A percentile compares a stretch with the other conserved stretches of the same genome.
phyloP scores from a whole-genome alignment of 2,888 invertebrate genomes.

The Elysia crispata region DNA sequence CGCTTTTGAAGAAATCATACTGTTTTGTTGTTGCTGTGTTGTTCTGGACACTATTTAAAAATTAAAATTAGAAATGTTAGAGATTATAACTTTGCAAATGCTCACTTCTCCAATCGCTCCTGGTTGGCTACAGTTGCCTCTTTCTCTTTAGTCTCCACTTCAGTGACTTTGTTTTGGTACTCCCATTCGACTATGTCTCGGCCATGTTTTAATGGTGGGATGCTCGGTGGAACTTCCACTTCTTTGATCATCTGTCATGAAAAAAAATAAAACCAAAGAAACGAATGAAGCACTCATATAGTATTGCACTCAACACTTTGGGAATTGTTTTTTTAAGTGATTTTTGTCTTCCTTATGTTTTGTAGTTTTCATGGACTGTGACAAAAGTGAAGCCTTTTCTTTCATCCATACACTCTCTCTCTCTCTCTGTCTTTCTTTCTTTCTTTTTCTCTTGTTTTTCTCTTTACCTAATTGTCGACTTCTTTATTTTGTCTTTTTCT shows the following conservation, averaged over 20 bases:
- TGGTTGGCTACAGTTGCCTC: constrained; percentile 37
- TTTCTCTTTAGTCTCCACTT: constrained; percentile 60
- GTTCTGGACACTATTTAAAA: too few species aligned
- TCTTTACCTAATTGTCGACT: too few species aligned
- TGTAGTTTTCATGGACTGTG: not conserved
- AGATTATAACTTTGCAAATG: too few species aligned
- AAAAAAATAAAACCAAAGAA: not conserved
- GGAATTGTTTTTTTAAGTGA: not conserved
- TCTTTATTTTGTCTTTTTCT: too few species aligned
- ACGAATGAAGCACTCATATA: not conserved
- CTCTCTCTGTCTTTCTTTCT: not conserved
- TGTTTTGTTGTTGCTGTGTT: too few species aligned
- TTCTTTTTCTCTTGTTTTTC: not conserved
- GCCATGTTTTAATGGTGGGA: constrained; percentile 59
- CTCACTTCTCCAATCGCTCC: constrained; percentile 13
- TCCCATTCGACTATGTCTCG: constrained; percentile 66
- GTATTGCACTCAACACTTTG: too few species aligned
- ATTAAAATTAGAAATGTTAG: too few species aligned
- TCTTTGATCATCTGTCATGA: constrained; percentile 1
- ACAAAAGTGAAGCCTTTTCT: not conserved
- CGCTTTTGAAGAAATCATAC: too few species aligned
- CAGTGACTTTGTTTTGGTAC: constrained; percentile 65
- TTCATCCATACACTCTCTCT: not conserved
- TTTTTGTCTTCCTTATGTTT: not conserved
- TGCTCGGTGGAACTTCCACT: constrained; percentile 55